These are phyloP conservation scores for Accipiter virgatus DNA, from an alignment of 2,113 vertebrate species.

Conservation along the genomic window DNA sequence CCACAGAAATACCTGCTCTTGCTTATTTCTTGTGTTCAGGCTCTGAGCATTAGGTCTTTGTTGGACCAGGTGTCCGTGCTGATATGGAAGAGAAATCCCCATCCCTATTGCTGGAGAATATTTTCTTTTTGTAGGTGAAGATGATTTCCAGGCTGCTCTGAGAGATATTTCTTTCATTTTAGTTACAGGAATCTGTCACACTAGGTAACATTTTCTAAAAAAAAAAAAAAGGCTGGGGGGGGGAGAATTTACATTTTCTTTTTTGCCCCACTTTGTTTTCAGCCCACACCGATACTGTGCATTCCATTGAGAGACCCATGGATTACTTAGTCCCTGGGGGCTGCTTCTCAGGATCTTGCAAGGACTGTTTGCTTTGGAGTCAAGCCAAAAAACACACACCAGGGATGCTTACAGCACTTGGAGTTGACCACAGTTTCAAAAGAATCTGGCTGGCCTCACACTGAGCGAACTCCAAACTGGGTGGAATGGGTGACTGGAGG, in stretches of 20 bases:
- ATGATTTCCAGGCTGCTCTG: no score
- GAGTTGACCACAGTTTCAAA: not conserved
- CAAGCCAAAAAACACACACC: not conserved
- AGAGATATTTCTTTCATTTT: not conserved
- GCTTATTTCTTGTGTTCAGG: not conserved
- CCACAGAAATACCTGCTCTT: not conserved
- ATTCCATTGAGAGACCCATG: not conserved
- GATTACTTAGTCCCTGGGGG: no score
- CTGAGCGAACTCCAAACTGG: no score
- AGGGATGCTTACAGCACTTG: not conserved
- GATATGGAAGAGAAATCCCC: not conserved
- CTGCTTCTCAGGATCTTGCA: not conserved
- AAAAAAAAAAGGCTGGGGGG: not conserved
- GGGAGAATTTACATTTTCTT: no score
- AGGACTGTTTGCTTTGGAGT: not conserved
- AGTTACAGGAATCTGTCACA: no score
- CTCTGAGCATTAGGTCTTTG: no score
- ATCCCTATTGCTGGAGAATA: not conserved
- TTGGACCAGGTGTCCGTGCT: not conserved
- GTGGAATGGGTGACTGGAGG: not conserved
- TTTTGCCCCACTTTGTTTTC: no score
- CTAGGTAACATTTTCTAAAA: no score
- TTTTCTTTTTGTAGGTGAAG: not conserved
- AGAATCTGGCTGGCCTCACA: not conserved
- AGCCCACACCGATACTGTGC: not conserved